phyloP scores from a whole-genome alignment of 2,113 vertebrate species.

The Elephantulus edwardii region DNA sequence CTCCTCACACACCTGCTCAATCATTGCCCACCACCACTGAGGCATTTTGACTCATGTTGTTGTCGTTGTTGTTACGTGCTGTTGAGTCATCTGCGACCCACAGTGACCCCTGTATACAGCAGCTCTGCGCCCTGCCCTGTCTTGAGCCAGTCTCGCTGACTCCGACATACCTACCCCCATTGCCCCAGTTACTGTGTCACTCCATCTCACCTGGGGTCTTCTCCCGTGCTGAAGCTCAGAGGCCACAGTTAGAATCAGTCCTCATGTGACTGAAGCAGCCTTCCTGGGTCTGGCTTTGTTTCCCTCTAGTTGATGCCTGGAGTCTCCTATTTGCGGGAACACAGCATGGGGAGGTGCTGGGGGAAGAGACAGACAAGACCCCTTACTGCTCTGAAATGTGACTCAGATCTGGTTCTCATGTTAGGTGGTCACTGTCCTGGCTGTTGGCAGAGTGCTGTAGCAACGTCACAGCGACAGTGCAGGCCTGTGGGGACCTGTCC shows the following conservation, averaged over 20 bases:
- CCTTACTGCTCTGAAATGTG: not conserved
- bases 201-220: not conserved
- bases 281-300: not conserved
- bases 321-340: not conserved
- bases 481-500: no score
- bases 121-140: accelerated
- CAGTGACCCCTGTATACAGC: no score
- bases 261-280: not conserved
- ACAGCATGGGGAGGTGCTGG: not conserved
- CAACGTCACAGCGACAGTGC: no score
- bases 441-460: not conserved
- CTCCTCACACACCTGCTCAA: no score
- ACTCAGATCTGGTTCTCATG: not conserved
- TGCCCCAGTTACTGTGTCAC: not conserved
- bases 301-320: not conserved
- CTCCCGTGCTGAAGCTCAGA: not conserved
- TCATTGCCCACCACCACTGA: no score
- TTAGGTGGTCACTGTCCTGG: not conserved
- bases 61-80: no score
- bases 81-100: no score
- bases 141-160: not conserved
- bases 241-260: no score
- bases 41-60: no score
- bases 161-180: no score
- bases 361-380: not conserved